These are phyloP conservation scores for Acrobasis consociella DNA, from an alignment of 2,888 invertebrate species.

Conservation along the genomic window DNA sequence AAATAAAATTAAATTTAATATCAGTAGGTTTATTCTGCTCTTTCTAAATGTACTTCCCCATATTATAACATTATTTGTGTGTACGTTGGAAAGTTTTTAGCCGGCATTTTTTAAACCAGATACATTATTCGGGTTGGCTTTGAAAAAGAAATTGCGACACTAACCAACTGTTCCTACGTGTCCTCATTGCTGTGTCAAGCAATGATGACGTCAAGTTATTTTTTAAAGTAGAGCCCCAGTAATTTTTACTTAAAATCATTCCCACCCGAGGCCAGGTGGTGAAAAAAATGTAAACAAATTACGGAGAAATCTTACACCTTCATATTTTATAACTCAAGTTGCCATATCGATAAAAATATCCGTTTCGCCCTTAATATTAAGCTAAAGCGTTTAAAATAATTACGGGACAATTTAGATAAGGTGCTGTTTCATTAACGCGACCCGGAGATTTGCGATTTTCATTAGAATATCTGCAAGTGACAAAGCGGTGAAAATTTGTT, in stretches of 20 bases:
- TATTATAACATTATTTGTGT: no score
- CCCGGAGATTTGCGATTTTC: slow-evolving; percentile 18
- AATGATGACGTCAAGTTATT: no score
- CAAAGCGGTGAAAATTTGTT: not conserved
- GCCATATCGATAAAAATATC: slow-evolving; percentile 65
- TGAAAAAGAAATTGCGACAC: no score
- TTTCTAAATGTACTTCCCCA: no score
- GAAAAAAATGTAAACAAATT: slow-evolving; percentile 44
- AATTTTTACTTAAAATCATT: slow-evolving; percentile 30
- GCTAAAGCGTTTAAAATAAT: slow-evolving; percentile 80
- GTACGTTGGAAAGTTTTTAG: no score
- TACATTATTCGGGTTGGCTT: no score
- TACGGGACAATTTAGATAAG: slow-evolving; percentile 69
- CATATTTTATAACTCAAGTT: slow-evolving; percentile 62
- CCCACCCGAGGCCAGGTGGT: slow-evolving; percentile 25
- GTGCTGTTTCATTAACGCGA: slow-evolving; percentile 38
- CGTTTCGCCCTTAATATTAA: slow-evolving; percentile 73
- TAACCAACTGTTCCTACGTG: no score
- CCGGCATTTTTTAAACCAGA: no score
- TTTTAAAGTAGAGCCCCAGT: slow-evolving; percentile 1
- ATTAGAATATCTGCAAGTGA: not conserved
- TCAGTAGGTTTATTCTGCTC: no score
- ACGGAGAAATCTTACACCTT: slow-evolving; percentile 59
- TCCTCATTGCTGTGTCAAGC: no score
- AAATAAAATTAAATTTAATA: no score